Conservation (phyloP, 37 sponge, comb jelly and placozoan genomes). For the Amphimedon queenslandica region DNA sequence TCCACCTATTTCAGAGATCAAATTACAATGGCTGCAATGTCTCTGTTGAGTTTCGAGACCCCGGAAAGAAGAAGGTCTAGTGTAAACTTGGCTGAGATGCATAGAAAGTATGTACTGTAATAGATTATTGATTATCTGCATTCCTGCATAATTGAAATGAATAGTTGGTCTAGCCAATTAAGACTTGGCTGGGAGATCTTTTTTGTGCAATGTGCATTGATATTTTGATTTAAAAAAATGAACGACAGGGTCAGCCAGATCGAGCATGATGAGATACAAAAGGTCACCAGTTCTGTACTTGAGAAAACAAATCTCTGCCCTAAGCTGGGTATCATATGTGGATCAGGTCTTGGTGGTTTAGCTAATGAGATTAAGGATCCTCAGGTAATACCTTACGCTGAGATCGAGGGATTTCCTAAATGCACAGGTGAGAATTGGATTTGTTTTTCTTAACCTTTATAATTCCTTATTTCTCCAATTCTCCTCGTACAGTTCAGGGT, state of each 20-base stretch:
- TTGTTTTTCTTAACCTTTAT: neutral
- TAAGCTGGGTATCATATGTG: conserved; percentile 90
- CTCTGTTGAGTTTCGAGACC: too few species aligned
- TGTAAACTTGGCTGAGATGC: too few species aligned
- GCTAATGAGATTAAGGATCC: conserved; percentile 66
- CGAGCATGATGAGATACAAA: neutral
- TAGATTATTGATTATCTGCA: too few species aligned
- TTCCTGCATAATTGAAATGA: too few species aligned
- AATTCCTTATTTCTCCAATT: neutral
- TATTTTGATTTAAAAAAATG: too few species aligned
- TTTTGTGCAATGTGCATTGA: too few species aligned
- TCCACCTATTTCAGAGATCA: too few species aligned
- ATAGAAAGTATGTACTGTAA: too few species aligned
- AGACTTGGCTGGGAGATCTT: too few species aligned
- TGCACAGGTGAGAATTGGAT: conserved; percentile 61
- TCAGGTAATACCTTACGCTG: conserved; percentile 50
- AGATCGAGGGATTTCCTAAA: conserved; percentile 64
- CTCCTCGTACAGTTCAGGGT: conserved; percentile 65
- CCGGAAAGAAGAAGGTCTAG: too few species aligned
- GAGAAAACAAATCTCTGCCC: conserved; percentile 49
- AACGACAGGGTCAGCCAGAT: neutral
- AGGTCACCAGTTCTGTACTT: neutral
- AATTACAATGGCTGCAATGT: too few species aligned
- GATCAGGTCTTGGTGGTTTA: conserved; percentile 90
- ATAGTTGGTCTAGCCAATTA: too few species aligned